These are phyloP conservation scores for Grammomys surdaster DNA, from an alignment of 2,113 vertebrate genomes.

Conservation along the genomic window DNA sequence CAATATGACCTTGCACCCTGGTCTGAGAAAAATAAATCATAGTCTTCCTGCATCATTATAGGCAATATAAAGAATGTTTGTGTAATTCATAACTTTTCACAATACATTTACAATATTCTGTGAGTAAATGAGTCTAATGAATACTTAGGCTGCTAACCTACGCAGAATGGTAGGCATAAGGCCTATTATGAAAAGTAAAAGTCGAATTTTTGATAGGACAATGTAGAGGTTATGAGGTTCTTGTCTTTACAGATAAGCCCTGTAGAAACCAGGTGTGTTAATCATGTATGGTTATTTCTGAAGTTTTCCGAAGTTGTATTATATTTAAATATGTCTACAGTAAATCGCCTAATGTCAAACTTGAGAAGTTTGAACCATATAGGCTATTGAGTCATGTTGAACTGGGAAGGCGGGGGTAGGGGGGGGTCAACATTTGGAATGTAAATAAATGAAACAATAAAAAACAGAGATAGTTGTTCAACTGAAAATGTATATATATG, in stretches of 20 bases:
- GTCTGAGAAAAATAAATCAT: constrained; percentile 86
- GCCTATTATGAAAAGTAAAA: constrained; percentile 92
- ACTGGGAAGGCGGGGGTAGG: no score
- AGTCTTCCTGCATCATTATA: neutral
- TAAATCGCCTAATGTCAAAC: neutral
- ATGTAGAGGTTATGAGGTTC: neutral
- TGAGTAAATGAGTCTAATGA: constrained; percentile 90
- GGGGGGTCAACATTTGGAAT: no score
- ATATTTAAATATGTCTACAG: neutral
- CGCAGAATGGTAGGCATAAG: constrained; percentile 90
- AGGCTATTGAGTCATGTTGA: neutral
- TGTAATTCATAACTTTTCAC: constrained; percentile 60
- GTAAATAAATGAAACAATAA: no score
- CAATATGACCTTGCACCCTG: constrained; percentile 89
- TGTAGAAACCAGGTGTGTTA: neutral
- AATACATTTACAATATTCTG: constrained; percentile 1
- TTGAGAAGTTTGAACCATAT: neutral
- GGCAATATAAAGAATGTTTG: constrained; percentile 90
- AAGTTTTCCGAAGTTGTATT: neutral
- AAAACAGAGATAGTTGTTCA: no score
- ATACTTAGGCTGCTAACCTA: constrained; percentile 92
- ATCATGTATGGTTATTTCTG: neutral
- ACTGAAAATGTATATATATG: no score
- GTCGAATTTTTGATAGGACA: constrained; percentile 88
- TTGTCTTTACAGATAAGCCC: neutral